Evolutionary conservation across 2,797 vertebrate genomes (phyloP).

Genomic region (Falco rusticolus): DNA sequence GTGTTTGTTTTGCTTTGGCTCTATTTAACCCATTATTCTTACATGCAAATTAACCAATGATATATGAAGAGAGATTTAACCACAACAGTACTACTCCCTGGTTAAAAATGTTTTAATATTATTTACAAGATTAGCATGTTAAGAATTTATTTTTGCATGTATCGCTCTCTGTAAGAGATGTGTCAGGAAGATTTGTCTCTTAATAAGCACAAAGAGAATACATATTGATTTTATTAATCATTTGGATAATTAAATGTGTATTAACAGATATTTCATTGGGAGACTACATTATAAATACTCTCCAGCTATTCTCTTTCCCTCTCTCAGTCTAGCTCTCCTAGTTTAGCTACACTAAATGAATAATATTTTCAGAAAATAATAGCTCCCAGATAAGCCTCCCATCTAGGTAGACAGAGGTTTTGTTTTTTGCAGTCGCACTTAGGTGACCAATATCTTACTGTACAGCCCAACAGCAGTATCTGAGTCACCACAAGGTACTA

Average conservation of each 20-base stretch:
- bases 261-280: not conserved
- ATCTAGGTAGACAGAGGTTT: not conserved
- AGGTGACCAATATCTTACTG: not conserved
- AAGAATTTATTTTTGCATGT: conserved; percentile 8
- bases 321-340: not conserved
- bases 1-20: not conserved
- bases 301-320: not conserved
- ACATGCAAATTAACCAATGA: not conserved
- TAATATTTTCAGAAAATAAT: not conserved
- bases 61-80: not conserved
- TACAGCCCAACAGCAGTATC: not conserved
- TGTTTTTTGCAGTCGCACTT: not conserved
- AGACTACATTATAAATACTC: not conserved
- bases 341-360: not conserved
- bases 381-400: not conserved
- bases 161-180: not conserved
- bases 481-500: not conserved
- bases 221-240: conserved; percentile 36
- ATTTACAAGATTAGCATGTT: not conserved
- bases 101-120: conserved; percentile 4
- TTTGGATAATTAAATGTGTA: conserved; percentile 39
- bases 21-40: not conserved
- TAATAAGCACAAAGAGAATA: conserved; percentile 27
- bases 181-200: conserved; percentile 21
- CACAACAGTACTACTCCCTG: not conserved